These are phyloP conservation scores for Eubucco bourcierii DNA, from an alignment of 2,113 vertebrate genomes.

Conservation along the genomic window DNA sequence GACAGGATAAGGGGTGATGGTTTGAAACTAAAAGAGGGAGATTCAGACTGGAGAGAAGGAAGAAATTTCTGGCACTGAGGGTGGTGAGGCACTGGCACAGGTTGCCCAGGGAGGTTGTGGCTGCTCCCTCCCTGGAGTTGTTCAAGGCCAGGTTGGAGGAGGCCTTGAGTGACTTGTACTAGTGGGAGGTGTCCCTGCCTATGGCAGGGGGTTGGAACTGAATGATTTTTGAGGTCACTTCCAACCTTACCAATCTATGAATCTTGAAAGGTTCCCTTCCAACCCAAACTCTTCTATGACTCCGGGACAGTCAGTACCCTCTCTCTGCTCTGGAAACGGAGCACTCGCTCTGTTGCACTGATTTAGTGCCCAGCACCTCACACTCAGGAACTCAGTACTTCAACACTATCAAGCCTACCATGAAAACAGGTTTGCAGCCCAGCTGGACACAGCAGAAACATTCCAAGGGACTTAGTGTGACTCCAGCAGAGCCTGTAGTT, in stretches of 20 bases:
- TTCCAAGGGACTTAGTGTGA: not conserved
- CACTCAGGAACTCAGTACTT: not conserved
- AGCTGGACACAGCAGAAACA: not conserved
- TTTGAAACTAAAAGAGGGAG: too few relatives aligned
- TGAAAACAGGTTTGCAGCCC: not conserved
- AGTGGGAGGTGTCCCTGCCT: not conserved
- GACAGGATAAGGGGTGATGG: too few relatives aligned
- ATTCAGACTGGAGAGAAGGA: not conserved
- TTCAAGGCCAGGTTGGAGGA: too few relatives aligned
- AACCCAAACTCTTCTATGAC: not conserved
- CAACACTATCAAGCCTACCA: not conserved
- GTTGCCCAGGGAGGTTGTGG: not conserved
- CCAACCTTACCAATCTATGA: too few relatives aligned
- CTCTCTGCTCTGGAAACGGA: not conserved
- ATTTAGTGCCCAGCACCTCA: not conserved
- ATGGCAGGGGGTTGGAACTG: not conserved
- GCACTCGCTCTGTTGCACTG: not conserved
- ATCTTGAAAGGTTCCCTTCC: not conserved
- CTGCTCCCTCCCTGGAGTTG: not conserved
- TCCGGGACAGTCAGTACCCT: not conserved
- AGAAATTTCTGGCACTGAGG: not conserved
- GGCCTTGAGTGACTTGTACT: not conserved
- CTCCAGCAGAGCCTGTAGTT: not conserved
- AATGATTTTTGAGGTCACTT: too few relatives aligned
- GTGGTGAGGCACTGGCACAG: not conserved